Conservation (phyloP, 2,113 vertebrate species). For the Prietella phreatophila region DNA sequence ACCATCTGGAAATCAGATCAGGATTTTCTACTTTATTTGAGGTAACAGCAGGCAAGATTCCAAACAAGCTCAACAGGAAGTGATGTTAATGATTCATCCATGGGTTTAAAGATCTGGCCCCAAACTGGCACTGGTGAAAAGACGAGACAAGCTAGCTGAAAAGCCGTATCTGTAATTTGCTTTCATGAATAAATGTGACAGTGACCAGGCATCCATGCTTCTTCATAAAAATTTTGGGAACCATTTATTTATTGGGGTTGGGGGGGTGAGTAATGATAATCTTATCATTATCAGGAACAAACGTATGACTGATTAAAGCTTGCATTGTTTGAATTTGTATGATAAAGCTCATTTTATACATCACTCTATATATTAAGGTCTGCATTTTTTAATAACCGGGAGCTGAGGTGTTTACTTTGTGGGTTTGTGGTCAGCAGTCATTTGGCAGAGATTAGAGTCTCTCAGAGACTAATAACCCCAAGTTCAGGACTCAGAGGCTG, state of each 20-base stretch:
- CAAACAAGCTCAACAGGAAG: conserved; percentile 35
- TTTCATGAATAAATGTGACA: conserved; percentile 1
- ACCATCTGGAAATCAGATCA: conserved; percentile 42
- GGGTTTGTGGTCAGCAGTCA: conserved; percentile 42
- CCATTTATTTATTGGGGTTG: too few relatives aligned
- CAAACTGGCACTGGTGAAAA: conserved; percentile 25
- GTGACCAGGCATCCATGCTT: neutral
- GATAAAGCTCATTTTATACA: conserved; percentile 2
- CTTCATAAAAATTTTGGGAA: neutral
- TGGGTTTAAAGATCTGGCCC: conserved; percentile 25
- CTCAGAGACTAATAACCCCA: conserved; percentile 36
- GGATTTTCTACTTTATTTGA: conserved; percentile 31
- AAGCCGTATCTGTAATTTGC: neutral
- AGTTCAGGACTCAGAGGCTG: conserved; percentile 31
- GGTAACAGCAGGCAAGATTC: conserved; percentile 35
- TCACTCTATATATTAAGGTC: neutral
- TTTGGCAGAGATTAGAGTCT: conserved; percentile 42
- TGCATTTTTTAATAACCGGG: conserved; percentile 29
- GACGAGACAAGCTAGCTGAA: neutral
- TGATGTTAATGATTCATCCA: conserved; percentile 43
- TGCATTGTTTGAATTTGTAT: neutral
- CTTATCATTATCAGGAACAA: neutral
- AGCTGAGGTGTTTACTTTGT: conserved; percentile 41
- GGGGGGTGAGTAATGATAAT: too few relatives aligned
- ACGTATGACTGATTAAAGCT: neutral